A percentile compares a stretch with the other conserved stretches of the same genome.
Conservation (phyloP, 2,113 vertebrate species). For the Myotis brandtii region DNA sequence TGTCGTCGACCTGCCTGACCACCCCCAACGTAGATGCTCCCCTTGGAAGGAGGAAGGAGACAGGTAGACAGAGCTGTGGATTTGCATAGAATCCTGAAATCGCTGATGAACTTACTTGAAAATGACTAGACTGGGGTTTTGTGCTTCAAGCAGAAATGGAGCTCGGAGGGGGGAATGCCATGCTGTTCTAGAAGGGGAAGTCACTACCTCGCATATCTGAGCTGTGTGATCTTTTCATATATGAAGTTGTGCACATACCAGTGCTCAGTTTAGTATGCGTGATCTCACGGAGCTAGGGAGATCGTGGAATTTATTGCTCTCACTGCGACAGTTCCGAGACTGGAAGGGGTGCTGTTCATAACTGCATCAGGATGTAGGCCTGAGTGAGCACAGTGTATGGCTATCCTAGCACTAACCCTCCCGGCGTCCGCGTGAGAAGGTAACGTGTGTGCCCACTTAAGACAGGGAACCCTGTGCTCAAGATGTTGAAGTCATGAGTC, state of each 20-base stretch:
- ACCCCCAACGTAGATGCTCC: too few species aligned
- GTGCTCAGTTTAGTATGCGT: not conserved
- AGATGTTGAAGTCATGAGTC: not conserved
- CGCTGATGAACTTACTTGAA: not conserved
- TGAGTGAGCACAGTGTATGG: rapidly evolving
- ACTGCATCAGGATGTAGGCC: rapidly evolving
- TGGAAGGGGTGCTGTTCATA: not conserved
- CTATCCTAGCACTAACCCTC: not conserved
- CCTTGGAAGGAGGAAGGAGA: not conserved
- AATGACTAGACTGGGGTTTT: not conserved
- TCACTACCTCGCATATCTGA: not conserved
- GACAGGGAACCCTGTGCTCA: not conserved
- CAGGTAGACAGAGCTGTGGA: not conserved
- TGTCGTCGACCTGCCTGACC: rapidly evolving
- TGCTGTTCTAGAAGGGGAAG: not conserved
- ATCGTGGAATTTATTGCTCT: not conserved
- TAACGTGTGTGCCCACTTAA: not conserved
- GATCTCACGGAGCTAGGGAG: not conserved
- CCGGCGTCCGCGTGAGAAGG: rapidly evolving
- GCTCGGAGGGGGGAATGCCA: not conserved
- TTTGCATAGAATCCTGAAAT: not conserved
- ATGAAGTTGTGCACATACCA: too few species aligned
- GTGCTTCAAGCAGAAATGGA: not conserved
- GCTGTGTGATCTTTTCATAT: not conserved
- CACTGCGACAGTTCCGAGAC: not conserved